A percentile compares a stretch with the other conserved stretches of the same genome.
These are phyloP conservation scores for Melipona bicolor DNA, from an alignment of 2,888 invertebrate genomes.

Conservation along the genomic window DNA sequence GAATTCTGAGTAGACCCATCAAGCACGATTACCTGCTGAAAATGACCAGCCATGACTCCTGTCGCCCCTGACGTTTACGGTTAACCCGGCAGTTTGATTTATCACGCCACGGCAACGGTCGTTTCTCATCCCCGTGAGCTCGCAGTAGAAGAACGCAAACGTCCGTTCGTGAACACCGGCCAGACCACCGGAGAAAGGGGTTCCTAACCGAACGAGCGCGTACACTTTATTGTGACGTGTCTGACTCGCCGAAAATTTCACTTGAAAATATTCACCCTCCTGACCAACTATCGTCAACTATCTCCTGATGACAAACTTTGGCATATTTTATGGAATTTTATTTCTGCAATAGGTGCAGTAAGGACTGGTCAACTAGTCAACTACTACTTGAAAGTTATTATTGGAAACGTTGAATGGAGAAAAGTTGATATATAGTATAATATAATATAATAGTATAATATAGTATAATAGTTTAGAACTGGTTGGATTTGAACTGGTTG, in stretches of 20 bases:
- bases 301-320: not conserved
- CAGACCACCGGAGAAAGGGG: conserved; percentile 15
- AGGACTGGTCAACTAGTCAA: too few relatives aligned
- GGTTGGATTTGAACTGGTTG: too few relatives aligned
- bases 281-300: conserved; percentile 7
- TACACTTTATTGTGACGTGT: conserved; percentile 52
- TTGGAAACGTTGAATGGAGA: not conserved
- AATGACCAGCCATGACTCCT: conserved; percentile 51
- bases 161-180: conserved; percentile 27
- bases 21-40: conserved; percentile 54
- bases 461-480: too few relatives aligned
- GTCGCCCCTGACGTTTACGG: conserved; percentile 58
- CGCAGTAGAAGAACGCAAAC: not conserved
- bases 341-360: not conserved
- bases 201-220: conserved; percentile 29
- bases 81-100: conserved; percentile 58
- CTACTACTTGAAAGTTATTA: not conserved
- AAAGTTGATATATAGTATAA: not conserved
- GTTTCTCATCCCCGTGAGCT: conserved; percentile 46
- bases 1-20: conserved; percentile 44
- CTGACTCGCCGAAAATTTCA: conserved; percentile 31
- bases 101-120: conserved; percentile 33
- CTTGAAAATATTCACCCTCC: not conserved
- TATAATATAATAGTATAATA: too few relatives aligned
- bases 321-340: conserved; percentile 1